phyloP scores from a whole-genome alignment of 2,113 vertebrate species.

The Gulo gulo region DNA sequence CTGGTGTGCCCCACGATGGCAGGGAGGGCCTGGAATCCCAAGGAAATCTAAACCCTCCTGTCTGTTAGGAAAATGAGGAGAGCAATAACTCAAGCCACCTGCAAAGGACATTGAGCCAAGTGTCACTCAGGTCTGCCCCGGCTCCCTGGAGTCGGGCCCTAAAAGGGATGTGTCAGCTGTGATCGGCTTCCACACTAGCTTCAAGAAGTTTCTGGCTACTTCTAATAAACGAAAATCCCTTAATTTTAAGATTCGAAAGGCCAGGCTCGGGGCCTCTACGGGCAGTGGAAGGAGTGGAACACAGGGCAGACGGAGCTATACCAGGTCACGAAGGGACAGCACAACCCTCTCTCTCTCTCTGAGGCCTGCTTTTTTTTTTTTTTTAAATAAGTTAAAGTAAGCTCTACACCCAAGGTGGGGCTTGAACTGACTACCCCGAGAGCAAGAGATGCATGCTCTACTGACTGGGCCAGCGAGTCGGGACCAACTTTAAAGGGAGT shows the following conservation, averaged over 20 bases:
- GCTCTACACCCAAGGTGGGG: neutral
- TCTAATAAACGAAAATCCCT: slow-evolving; percentile 48
- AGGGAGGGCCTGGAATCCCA: neutral
- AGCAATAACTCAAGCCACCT: slow-evolving; percentile 49
- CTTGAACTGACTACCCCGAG: neutral
- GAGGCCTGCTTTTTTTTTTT: neutral
- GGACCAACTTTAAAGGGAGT: neutral
- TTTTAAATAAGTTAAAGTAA: neutral
- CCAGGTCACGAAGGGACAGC: no score
- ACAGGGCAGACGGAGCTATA: accelerated
- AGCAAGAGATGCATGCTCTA: neutral
- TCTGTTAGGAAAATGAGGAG: slow-evolving; percentile 62
- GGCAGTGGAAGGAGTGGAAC: neutral
- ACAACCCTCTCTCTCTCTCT: neutral
- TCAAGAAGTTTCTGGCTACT: neutral
- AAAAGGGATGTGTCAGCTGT: neutral
- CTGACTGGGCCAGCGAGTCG: neutral
- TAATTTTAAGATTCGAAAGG: neutral
- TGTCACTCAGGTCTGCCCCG: neutral
- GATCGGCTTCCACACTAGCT: neutral
- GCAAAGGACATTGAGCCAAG: neutral
- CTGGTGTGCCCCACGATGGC: accelerated
- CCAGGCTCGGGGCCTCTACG: neutral
- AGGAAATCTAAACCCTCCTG: slow-evolving; percentile 58
- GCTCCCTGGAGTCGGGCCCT: neutral